A percentile compares a stretch with the other conserved stretches of the same genome.
phyloP scores from a whole-genome alignment of 2,113 vertebrate species.

The Dendropsophus ebraccatus region DNA sequence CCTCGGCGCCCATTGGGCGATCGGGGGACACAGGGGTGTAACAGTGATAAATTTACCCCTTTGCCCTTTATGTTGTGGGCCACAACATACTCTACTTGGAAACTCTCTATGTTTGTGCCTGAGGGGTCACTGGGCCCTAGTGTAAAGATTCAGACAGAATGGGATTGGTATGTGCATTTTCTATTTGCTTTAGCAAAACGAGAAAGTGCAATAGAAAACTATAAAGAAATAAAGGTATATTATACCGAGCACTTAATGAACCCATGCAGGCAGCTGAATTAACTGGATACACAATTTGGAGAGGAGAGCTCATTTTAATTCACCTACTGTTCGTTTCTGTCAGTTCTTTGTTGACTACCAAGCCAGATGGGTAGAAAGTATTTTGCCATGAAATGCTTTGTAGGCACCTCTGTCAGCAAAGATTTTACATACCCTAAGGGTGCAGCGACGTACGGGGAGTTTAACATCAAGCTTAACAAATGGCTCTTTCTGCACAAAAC shows the following conservation, averaged over 20 bases:
- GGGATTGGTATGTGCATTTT: background rate
- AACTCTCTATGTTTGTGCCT: no score
- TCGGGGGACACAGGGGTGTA: no score
- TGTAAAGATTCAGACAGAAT: no score
- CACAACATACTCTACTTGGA: no score
- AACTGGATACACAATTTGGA: conserved; percentile 12
- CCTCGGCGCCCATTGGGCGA: no score
- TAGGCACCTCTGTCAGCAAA: conserved; percentile 48
- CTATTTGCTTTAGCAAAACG: background rate
- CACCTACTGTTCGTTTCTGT: conserved; percentile 37
- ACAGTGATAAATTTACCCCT: no score
- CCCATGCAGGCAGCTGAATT: background rate
- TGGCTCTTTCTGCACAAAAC: conserved; percentile 33
- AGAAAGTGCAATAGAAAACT: background rate
- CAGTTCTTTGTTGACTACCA: conserved; percentile 24
- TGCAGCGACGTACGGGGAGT: background rate
- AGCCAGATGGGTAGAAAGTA: conserved; percentile 48
- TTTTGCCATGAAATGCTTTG: conserved; percentile 43
- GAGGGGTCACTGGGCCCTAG: no score
- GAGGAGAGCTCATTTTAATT: conserved; percentile 14
- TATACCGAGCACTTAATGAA: background rate
- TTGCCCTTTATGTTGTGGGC: no score
- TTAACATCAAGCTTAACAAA: conserved; percentile 41
- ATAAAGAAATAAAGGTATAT: background rate
- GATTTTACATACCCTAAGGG: conserved; percentile 46